Evolutionary conservation across 92 coral and sea anemone species (phyloP), one percentile per base, ranked within the genome.

Genomic region (Actinernus sp.): DNA sequence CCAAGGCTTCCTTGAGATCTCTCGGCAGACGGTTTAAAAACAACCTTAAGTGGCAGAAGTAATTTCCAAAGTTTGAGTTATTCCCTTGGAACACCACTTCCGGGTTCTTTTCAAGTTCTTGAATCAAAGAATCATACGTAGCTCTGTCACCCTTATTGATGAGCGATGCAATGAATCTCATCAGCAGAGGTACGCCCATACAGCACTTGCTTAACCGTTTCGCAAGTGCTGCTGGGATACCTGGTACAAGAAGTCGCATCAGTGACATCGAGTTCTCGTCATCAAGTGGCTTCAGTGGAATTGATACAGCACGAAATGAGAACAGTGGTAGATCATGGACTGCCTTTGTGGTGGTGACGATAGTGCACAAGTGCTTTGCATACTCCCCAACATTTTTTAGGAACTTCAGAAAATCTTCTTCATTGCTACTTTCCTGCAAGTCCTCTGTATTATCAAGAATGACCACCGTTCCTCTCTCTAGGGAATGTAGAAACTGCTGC

Each of bases 401-500:
- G 59, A 90, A 72, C 17, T 37, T 33, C 14, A 61, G 26, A 40
- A 85, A 90, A 17, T 55, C 40, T 9, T 31, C 11, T 23, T 60
- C 50, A 23, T 70, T 79, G 13, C 64, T 49, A 1, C 31, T 74
- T 4, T 10, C 67, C 52, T 85, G 92, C 4, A 90, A 58, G 47
- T 90, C 88, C 61, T 90, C 96, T 13, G 92, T 81, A 66, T 90
- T 90, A 48, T 90, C 96, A 2, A 90, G 44, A 33, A 90, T 62
- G 1, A 90, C 69, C 8, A 85, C 70, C 2, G 92, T 75, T 12
- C 58, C 58, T 0, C 3, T 51, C 17, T 22, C 22, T 4, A 51
- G 32, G 40, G 65, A 53, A 11, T 23, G 21, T 0, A 85, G 53
- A 17, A 41, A 64, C 19, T 41, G 57, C 22, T 37, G 31, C 21